Base-by-base conservation (phyloP, 1,140 invertebrate genomes). In the Sminthurinus signatus region DNA sequence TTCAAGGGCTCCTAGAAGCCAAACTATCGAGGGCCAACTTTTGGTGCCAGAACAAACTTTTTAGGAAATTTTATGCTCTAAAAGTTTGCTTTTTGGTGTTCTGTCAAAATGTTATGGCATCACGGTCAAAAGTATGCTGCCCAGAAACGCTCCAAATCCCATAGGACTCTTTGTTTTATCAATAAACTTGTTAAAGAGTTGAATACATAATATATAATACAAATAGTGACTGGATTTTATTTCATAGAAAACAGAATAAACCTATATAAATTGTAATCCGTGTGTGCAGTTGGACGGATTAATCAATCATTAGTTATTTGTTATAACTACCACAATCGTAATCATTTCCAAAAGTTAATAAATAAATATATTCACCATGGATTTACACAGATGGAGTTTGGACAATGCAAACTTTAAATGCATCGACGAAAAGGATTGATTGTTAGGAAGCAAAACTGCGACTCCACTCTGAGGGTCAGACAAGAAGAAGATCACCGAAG, bases 361-460 rank as follows among this genome's bases (percentile, higher is more conserved):
- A n/a, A n/a, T 55, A 3, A 5, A 5, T 31, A 10, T 57, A 3
- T 57, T 21, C 19, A 14, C n/a, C 36, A 10, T 25, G 23, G 17
- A 15, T 60, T 2, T 48, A 27, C 56, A 59, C 42, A 44, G 17
- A 42, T 44, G 42, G 15, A 12, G 28, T 60, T n/a, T 12, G 44
- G 23, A 25, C 5, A 48, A 48, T 48, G 44, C 5, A 8, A n/a
- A 48, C 5, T 48, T 21, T 48, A 48, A 48, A 48, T 48, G 44
- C 19, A 48, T n/a, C 44, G 44, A 48, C 8, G n/a, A n/a, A 25
- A 48, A 25, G 19, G 23, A n/a, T 12, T 19, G 44, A 48, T 48
- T 25, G 5, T 48, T 48, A 19, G n/a, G 23, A 25, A 19, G n/a
- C n/a, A 8, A 48, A 21, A 48, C 44, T 12, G 8, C 44, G 44